Conservation (phyloP, 2,113 vertebrate species). For the Progne subis region DNA sequence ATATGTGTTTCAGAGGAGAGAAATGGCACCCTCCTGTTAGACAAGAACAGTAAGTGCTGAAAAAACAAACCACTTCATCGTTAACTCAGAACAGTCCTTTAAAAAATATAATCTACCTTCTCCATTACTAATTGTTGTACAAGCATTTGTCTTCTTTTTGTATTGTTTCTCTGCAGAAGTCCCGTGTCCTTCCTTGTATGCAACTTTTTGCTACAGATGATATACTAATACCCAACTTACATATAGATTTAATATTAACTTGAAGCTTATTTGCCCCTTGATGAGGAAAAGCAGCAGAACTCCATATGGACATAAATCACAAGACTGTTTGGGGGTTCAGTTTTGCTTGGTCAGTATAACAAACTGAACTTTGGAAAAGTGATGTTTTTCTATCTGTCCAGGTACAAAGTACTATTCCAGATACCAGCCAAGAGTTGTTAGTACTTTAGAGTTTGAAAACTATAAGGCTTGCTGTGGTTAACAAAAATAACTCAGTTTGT, state of each 20-base stretch:
- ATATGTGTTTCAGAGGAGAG: neutral
- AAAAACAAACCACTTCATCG: neutral
- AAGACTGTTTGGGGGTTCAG: neutral
- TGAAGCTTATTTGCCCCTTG: constrained; percentile 58
- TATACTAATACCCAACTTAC: constrained; percentile 68
- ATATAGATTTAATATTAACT: constrained; percentile 75
- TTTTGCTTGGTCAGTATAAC: neutral
- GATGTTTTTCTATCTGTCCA: neutral
- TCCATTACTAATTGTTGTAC: constrained; percentile 46
- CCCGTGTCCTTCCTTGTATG: neutral
- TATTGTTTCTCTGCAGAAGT: constrained; percentile 26
- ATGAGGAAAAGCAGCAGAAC: constrained; percentile 63
- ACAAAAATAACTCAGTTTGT: neutral
- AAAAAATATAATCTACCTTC: constrained; percentile 35
- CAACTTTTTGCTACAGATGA: constrained; percentile 46
- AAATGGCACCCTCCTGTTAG: neutral
- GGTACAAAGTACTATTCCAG: neutral
- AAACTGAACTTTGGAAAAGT: neutral
- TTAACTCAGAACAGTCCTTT: neutral
- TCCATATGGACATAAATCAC: neutral
- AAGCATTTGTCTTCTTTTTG: constrained; percentile 56
- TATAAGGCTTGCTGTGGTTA: neutral
- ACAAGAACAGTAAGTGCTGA: neutral
- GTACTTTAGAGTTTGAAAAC: neutral
- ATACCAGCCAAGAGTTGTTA: neutral